Percentiles rank a stretch among this genome's conserved stretches.
phyloP scores from a whole-genome alignment of 2,888 invertebrate species.

The Polydrusus tereticollis region DNA sequence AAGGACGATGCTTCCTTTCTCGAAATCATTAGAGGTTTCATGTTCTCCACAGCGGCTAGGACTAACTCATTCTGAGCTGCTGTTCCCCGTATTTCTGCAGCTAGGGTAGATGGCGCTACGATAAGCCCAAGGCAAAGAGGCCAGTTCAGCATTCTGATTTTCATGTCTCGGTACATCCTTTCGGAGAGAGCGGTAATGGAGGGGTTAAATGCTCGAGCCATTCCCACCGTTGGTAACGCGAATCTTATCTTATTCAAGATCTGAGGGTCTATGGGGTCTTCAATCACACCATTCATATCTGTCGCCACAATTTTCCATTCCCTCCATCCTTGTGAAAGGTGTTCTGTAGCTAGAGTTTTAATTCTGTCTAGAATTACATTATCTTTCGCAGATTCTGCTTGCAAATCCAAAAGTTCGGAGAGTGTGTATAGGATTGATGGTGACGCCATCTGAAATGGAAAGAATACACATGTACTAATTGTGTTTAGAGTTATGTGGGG shows the following conservation, averaged over 20 bases:
- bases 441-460: neutral
- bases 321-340: constrained; percentile 48
- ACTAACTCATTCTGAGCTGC: constrained; percentile 50
- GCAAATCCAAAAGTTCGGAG: neutral
- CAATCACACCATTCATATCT: constrained; percentile 45
- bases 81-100: constrained; percentile 49
- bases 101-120: constrained; percentile 46
- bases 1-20: constrained; percentile 30
- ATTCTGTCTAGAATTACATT: constrained; percentile 6
- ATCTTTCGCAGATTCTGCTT: constrained; percentile 1
- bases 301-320: constrained; percentile 40
- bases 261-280: constrained; percentile 47
- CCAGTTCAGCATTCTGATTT: constrained; percentile 53
- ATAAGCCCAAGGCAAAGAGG: constrained; percentile 50
- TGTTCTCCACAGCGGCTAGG: constrained; percentile 44
- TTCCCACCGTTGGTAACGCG: constrained; percentile 52
- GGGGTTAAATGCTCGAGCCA: constrained; percentile 52
- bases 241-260: constrained; percentile 54
- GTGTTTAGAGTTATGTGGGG: neutral
- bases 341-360: neutral
- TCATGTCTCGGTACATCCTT: constrained; percentile 50
- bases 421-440: neutral
- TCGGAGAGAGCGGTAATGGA: constrained; percentile 46
- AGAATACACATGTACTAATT: too few relatives aligned
- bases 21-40: constrained; percentile 49